Percentiles rank a stretch among this genome's conserved stretches.
Conservation (phyloP, 1,140 invertebrate species). For the Brachionus rotundiformis region DNA sequence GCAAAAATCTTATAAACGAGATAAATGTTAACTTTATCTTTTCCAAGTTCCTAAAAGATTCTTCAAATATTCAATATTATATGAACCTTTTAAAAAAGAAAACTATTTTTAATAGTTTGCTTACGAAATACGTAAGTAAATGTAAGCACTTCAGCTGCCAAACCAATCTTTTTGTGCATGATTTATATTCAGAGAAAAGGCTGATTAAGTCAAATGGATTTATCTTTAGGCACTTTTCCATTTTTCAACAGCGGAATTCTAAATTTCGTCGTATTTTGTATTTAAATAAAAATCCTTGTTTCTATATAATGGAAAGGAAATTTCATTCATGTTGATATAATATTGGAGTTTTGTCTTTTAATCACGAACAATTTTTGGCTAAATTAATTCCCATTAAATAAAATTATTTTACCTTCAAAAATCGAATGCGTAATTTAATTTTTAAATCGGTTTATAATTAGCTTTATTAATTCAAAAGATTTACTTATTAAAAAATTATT, state of each 20-base stretch:
- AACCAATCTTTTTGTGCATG: not conserved
- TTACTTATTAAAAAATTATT: not conserved
- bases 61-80: not conserved
- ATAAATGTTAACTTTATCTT: constrained; percentile 4
- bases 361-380: not conserved
- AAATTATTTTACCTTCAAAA: not conserved
- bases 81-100: not conserved
- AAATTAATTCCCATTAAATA: not conserved
- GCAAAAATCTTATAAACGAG: not conserved
- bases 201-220: not conserved
- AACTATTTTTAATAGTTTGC: not conserved
- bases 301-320: not conserved
- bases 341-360: not conserved
- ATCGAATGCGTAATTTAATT: not conserved
- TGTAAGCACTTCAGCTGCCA: not conserved
- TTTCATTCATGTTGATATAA: not conserved
- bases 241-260: not conserved
- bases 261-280: not conserved
- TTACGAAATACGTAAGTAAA: not conserved
- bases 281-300: not conserved
- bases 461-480: too few species aligned
- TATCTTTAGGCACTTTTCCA: not conserved
- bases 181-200: not conserved
- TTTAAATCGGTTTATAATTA: too few species aligned
- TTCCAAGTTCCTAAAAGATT: not conserved